Evolutionary conservation across 2,888 invertebrate genomes (phyloP).

Genomic region (Escarpia spicata): DNA sequence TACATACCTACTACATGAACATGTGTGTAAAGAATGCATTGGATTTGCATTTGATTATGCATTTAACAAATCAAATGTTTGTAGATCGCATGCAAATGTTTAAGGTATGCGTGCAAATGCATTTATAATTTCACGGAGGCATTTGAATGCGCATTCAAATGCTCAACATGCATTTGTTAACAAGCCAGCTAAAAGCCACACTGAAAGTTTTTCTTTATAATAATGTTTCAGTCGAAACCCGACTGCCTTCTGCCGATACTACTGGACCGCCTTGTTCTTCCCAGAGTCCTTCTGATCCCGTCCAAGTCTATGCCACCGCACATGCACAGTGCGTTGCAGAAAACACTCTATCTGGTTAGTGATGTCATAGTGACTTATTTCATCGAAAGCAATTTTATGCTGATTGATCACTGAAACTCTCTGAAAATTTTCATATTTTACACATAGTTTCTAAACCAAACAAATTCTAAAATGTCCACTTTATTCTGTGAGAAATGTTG

Average conservation of each 20-base stretch:
- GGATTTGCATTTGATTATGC: too few relatives aligned
- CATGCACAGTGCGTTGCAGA: conserved; percentile 45
- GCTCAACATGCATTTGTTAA: too few relatives aligned
- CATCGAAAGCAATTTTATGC: background rate
- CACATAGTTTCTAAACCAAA: background rate
- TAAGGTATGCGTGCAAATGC: too few relatives aligned
- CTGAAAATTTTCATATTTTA: background rate
- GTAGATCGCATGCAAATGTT: too few relatives aligned
- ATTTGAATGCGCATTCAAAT: too few relatives aligned
- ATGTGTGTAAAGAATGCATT: too few relatives aligned
- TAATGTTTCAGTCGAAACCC: conserved; percentile 47
- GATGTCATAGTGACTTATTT: background rate
- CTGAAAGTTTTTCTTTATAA: background rate
- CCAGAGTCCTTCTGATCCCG: conserved; percentile 49
- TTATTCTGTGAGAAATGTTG: background rate
- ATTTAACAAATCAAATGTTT: too few relatives aligned
- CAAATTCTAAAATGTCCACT: background rate
- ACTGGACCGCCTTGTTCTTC: conserved; percentile 51
- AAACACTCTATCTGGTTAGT: conserved; percentile 27
- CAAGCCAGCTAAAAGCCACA: too few relatives aligned
- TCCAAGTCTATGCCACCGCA: conserved; percentile 50
- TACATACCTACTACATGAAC: too few relatives aligned
- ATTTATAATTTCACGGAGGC: too few relatives aligned
- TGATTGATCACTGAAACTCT: background rate
- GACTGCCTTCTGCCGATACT: conserved; percentile 52